Evolutionary conservation across 1,140 invertebrate genomes (phyloP), one percentile per base, ranked within the genome.

Genomic region (Calliphora vicina): DNA sequence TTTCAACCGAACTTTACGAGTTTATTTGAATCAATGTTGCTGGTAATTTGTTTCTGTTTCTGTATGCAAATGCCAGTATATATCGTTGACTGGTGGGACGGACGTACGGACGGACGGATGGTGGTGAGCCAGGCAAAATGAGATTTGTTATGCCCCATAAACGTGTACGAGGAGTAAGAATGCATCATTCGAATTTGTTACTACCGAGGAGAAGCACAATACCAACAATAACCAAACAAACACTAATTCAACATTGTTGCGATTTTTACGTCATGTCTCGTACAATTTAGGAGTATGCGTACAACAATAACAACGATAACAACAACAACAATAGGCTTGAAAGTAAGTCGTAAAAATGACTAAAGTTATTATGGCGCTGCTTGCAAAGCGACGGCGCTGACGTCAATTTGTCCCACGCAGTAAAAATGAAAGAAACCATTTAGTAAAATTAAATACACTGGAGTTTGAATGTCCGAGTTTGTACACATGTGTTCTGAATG

Each of bases 201-300:
- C n/a, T 67, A 23, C n/a, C 61, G 25, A 67, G 23, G 25, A 67
- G 23, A 20, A 20, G 61, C 61, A 57, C 15, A 57, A 57, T 4
- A 35, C 29, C 8, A 35, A 35, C 50, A n/a, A 57, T 15, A 17
- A n/a, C 50, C n/a, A 57, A 57, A 76, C n/a, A 57, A 57, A 76
- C 73, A 82, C 45, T 78, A 82, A 82, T 45, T 78, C 82, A 82
- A 82, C 82, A 82, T 76, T 82, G 82, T 82, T 82, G 82, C 82
- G 26, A 78, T 76, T 82, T 82, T 82, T 82, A 82, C 76, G 82
- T 50, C 20, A 43, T 82, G 72, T n/a, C n/a, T n/a, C n/a, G n/a
- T 43, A 80, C 42, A 80, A 42, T 26, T 82, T 67, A 67, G 20
- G n/a, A 25, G 61, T 67, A 67, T 67, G 61, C 20, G 61, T 67